phyloP scores from a whole-genome alignment of 2,888 invertebrate genomes.

The Megalurothrips usitatus region DNA sequence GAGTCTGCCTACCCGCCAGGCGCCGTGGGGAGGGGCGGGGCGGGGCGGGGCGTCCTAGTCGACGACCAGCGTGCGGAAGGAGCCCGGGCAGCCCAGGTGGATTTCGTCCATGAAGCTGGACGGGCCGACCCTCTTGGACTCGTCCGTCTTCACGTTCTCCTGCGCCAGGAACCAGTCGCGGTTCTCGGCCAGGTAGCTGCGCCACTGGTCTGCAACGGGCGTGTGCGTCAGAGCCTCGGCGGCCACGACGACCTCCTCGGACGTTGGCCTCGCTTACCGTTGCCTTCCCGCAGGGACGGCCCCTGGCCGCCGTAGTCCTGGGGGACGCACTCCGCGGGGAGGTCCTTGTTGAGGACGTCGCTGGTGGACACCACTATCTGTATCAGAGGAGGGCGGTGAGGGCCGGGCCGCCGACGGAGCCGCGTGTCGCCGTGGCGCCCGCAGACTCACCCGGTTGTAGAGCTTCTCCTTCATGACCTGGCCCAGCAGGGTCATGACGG shows the following conservation, averaged over 20 bases:
- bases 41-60: constrained; percentile 38
- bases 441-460: constrained; percentile 59
- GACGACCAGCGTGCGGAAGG: constrained; percentile 44
- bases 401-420: too few relatives aligned
- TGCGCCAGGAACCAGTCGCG: constrained; percentile 41
- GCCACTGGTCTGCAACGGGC: constrained; percentile 40
- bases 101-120: constrained; percentile 39
- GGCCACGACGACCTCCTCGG: not conserved
- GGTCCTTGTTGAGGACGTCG: constrained; percentile 67
- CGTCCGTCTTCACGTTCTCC: constrained; percentile 41
- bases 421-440: not conserved
- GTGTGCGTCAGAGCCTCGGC: not conserved
- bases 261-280: constrained; percentile 42
- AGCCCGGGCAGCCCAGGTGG: constrained; percentile 43
- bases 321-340: constrained; percentile 74
- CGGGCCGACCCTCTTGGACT: constrained; percentile 42
- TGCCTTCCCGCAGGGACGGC: constrained; percentile 37
- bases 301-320: constrained; percentile 68
- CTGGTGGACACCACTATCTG: constrained; percentile 57
- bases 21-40: not conserved
- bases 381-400: not conserved
- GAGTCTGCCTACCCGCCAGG: not conserved
- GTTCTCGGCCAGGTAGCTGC: constrained; percentile 40
- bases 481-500: constrained; percentile 72
- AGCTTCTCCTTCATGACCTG: constrained; percentile 83